These are phyloP conservation scores for Parapristionchus giblindavisi DNA, from an alignment of 2,888 invertebrate genomes.

Conservation along the genomic window DNA sequence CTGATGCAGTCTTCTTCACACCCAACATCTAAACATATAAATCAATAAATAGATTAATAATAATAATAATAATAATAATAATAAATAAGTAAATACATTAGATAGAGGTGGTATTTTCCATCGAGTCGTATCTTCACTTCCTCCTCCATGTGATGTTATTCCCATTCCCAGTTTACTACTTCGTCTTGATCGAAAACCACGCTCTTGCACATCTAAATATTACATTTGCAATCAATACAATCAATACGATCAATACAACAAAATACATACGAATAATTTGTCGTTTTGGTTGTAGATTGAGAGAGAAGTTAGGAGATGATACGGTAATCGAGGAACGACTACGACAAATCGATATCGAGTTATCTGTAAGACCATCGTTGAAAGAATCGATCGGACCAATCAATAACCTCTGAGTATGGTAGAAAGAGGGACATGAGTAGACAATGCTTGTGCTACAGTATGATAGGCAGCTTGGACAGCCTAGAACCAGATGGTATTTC, in stretches of 20 bases:
- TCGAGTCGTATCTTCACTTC: neutral
- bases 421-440: conserved; percentile 7
- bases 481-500: neutral
- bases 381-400: neutral
- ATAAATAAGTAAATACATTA: neutral
- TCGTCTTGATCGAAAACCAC: conserved; percentile 53
- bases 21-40: conserved; percentile 21
- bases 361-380: neutral
- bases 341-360: neutral
- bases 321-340: neutral
- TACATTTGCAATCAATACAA: neutral
- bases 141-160: neutral
- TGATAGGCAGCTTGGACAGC: conserved; percentile 26
- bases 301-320: no score
- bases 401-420: conserved; percentile 22
- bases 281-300: no score
- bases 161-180: conserved; percentile 26
- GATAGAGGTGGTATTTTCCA: conserved; percentile 6
- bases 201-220: conserved; percentile 51
- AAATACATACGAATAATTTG: no score
- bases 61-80: neutral
- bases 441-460: neutral
- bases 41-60: neutral
- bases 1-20: conserved; percentile 25
- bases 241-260: neutral